Evolutionary conservation across 1,140 invertebrate genomes (phyloP).

Genomic region (Lethrus apterus): DNA sequence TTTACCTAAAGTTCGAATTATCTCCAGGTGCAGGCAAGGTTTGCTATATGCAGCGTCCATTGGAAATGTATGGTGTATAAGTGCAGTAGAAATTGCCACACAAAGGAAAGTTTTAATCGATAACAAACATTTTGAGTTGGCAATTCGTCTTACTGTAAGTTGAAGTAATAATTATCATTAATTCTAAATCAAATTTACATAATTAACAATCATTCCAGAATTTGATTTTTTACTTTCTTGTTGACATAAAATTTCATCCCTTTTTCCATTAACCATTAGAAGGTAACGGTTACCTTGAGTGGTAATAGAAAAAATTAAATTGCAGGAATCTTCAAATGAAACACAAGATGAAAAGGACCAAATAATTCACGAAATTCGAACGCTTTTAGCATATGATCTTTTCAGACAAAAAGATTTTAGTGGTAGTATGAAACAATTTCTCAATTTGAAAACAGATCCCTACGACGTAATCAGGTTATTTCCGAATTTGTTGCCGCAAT

Average conservation of each 20-base stretch:
- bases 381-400: slow-evolving; percentile 81
- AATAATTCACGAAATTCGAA: slow-evolving; percentile 81
- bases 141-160: slow-evolving; percentile 85
- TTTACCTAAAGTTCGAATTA: slow-evolving; percentile 57
- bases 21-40: slow-evolving; percentile 62
- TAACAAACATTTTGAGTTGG: slow-evolving; percentile 88
- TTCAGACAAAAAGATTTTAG: slow-evolving; percentile 83
- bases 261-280: no score
- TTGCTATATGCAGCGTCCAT: slow-evolving; percentile 79
- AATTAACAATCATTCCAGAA: no score
- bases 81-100: slow-evolving; percentile 64
- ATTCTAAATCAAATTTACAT: neutral
- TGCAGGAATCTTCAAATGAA: slow-evolving; percentile 77
- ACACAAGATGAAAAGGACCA: slow-evolving; percentile 70
- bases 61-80: slow-evolving; percentile 81
- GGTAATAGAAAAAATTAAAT: no score
- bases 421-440: slow-evolving; percentile 86
- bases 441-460: slow-evolving; percentile 82
- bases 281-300: no score
- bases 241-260: neutral
- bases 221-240: neutral
- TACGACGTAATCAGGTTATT: slow-evolving; percentile 91
- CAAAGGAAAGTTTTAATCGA: slow-evolving; percentile 77
- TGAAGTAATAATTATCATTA: slow-evolving; percentile 4
- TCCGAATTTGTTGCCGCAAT: slow-evolving; percentile 74